Percentiles rank a stretch among this genome's conserved stretches.
These are phyloP conservation scores for Porites australiensis DNA, from an alignment of 64 coral and sea anemone genomes.

Conservation along the genomic window DNA sequence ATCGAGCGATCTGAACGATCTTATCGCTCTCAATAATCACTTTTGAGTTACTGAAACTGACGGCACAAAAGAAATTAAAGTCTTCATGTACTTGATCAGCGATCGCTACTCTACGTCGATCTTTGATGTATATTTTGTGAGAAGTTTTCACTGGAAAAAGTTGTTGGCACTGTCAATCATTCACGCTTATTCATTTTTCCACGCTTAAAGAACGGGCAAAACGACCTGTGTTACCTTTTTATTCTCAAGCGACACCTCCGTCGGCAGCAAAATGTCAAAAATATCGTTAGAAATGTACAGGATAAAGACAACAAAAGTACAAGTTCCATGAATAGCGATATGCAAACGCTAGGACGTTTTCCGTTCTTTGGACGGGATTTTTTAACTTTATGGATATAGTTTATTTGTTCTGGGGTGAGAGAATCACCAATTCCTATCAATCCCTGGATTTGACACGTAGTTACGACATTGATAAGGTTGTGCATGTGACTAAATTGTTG, in stretches of 20 bases:
- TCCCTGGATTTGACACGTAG: slow-evolving; percentile 69
- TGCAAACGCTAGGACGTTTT: neutral
- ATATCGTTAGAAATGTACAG: neutral
- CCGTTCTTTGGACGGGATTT: neutral
- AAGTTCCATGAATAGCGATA: neutral
- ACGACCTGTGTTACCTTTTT: too few relatives aligned
- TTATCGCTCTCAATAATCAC: too few relatives aligned
- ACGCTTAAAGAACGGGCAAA: too few relatives aligned
- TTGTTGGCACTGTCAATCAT: too few relatives aligned
- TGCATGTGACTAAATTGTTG: slow-evolving; percentile 36
- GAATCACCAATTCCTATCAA: slow-evolving; percentile 87
- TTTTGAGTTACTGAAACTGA: too few relatives aligned
- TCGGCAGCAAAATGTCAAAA: neutral
- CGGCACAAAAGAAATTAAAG: too few relatives aligned
- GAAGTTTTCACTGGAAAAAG: too few relatives aligned
- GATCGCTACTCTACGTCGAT: too few relatives aligned
- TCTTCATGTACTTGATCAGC: too few relatives aligned
- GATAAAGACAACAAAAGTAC: neutral
- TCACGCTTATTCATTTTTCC: too few relatives aligned
- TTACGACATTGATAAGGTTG: slow-evolving; percentile 61
- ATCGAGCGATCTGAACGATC: too few relatives aligned
- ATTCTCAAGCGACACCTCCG: neutral
- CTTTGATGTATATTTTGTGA: too few relatives aligned
- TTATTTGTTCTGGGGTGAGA: slow-evolving; percentile 68
- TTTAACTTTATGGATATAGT: slow-evolving; percentile 58